Evolutionary conservation across 2,113 vertebrate species (phyloP).

Genomic region (Canis aureus): DNA sequence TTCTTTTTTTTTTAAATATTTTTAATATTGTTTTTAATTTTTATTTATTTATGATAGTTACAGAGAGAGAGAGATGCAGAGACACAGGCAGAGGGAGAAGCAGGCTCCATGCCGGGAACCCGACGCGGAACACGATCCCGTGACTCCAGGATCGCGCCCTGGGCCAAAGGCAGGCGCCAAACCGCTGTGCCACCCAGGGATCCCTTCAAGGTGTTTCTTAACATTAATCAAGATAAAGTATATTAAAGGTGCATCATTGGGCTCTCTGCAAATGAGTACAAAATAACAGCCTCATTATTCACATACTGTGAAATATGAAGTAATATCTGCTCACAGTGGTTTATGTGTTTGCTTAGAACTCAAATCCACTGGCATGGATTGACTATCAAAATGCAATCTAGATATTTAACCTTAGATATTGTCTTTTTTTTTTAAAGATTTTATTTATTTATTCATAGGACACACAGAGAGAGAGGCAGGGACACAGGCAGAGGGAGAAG

Average conservation of each 20-base stretch:
- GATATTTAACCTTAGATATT: not conserved
- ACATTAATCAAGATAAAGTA: not conserved
- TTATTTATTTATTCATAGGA: no score
- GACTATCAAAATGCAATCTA: not conserved
- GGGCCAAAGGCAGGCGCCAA: no score
- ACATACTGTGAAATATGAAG: not conserved
- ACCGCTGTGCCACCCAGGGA: no score
- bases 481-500: no score
- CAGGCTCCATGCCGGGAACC: no score
- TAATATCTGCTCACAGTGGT: not conserved
- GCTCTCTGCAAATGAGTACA: not conserved
- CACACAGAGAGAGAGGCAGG: no score
- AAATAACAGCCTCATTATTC: not conserved
- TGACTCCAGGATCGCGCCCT: no score
- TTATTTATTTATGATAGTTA: no score
- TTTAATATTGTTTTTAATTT: no score
- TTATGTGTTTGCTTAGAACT: slow-evolving; percentile 41
- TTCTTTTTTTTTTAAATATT: not conserved
- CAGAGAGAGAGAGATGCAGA: no score
- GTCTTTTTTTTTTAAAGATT: not conserved
- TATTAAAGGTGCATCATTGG: not conserved
- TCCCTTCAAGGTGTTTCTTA: not conserved
- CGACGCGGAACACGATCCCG: no score
- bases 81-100: no score
- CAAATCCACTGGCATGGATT: not conserved